Conservation (phyloP, 2,113 vertebrate species). For the Orthonyx spaldingii region DNA sequence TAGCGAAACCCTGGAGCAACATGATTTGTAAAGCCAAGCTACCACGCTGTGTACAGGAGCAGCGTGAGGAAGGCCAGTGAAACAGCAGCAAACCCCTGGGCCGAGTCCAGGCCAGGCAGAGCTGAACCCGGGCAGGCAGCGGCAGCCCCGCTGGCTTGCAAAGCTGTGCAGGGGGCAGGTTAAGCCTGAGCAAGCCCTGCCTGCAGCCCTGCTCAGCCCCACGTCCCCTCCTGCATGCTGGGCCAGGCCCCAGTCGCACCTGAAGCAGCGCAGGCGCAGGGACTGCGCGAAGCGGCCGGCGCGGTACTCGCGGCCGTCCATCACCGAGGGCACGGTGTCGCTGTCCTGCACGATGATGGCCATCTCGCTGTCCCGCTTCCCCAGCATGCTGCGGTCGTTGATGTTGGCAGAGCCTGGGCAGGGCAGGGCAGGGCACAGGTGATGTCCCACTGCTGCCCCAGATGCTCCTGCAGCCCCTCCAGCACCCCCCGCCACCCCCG, state of each 20-base stretch:
- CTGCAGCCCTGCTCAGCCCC: rapidly evolving
- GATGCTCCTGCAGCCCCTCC: neutral
- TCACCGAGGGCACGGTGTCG: conserved; percentile 75
- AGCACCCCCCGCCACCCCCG: rapidly evolving
- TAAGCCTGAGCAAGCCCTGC: neutral
- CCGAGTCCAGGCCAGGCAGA: neutral
- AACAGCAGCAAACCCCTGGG: neutral
- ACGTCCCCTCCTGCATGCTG: rapidly evolving
- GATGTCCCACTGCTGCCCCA: rapidly evolving
- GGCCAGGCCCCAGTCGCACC: conserved; percentile 51
- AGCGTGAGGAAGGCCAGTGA: rapidly evolving
- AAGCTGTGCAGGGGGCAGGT: neutral
- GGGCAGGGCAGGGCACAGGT: neutral
- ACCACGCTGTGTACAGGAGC: neutral
- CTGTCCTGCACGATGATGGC: conserved; percentile 90
- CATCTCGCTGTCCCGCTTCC: conserved; percentile 95
- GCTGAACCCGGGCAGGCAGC: neutral
- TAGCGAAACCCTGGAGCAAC: neutral
- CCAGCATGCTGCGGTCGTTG: conserved; percentile 97
- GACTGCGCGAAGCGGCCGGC: conserved; percentile 81
- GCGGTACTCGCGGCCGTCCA: conserved; percentile 83
- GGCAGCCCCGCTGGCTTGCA: rapidly evolving
- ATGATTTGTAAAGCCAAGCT: neutral
- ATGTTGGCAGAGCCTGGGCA: conserved; percentile 93
- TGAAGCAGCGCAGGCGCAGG: conserved; percentile 91